Conservation (phyloP, 2,113 vertebrate genomes). For the Psettodes erumei region DNA sequence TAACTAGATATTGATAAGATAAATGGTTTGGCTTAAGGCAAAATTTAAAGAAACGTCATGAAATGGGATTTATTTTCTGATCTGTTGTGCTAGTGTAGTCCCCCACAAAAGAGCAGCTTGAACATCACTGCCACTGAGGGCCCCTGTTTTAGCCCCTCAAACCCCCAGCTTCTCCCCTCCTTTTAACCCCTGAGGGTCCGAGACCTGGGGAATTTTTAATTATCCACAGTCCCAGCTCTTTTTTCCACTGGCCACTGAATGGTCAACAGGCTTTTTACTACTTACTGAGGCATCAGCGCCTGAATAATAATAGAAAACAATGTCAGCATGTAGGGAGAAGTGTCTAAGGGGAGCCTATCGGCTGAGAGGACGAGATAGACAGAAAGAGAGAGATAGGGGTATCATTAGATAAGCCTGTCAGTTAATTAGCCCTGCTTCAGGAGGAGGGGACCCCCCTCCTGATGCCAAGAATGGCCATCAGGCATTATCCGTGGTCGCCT, state of each 20-base stretch:
- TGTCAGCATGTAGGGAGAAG: conserved; percentile 73
- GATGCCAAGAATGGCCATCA: conserved; percentile 79
- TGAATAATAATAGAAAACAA: conserved; percentile 92
- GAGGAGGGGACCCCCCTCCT: conserved; percentile 72
- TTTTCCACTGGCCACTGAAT: conserved; percentile 83
- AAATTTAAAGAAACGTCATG: not conserved
- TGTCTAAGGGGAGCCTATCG: conserved; percentile 67
- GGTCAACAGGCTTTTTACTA: conserved; percentile 92
- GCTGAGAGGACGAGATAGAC: conserved; percentile 62
- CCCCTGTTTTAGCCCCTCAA: conserved; percentile 38
- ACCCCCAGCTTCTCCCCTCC: conserved; percentile 70
- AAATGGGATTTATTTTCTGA: conserved; percentile 4
- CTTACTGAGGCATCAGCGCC: conserved; percentile 84
- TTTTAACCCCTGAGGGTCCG: conserved; percentile 84
- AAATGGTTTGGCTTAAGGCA: not conserved
- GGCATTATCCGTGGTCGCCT: conserved; percentile 73
- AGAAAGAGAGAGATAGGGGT: conserved; percentile 70
- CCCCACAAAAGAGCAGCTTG: conserved; percentile 41
- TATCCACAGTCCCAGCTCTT: conserved; percentile 84
- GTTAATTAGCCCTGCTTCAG: conserved; percentile 80
- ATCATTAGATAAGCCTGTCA: conserved; percentile 82
- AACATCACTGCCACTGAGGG: conserved; percentile 43
- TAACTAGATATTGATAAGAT: no score
- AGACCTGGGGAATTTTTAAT: conserved; percentile 95
- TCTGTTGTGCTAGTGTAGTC: conserved; percentile 14